These are phyloP conservation scores for Vanessa tameamea DNA, from an alignment of 1,140 invertebrate species.

Conservation along the genomic window DNA sequence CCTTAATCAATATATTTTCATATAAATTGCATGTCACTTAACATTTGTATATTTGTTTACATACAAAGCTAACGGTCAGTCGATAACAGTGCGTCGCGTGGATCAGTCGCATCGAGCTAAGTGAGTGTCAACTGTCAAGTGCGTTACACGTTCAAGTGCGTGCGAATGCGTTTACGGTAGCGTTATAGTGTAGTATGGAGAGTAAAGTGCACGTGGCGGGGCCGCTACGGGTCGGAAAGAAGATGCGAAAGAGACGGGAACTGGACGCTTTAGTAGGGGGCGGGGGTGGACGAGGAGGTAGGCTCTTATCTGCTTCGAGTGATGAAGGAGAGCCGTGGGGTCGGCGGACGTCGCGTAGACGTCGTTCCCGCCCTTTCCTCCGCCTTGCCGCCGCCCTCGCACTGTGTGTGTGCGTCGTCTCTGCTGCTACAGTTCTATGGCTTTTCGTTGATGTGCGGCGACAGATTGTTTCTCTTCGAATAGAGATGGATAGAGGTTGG, in stretches of 20 bases:
- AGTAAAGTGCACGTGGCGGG: slow-evolving; percentile 72
- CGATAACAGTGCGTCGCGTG: slow-evolving; percentile 40
- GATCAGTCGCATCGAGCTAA: slow-evolving; percentile 43
- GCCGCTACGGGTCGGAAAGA: slow-evolving; percentile 81
- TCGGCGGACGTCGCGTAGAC: slow-evolving; percentile 52
- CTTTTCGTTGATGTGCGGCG: slow-evolving; percentile 85
- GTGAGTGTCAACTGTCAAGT: slow-evolving; percentile 55
- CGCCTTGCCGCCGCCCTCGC: slow-evolving; percentile 83
- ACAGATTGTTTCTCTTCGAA: slow-evolving; percentile 83
- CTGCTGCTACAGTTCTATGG: slow-evolving; percentile 85
- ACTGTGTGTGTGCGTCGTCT: slow-evolving; percentile 83
- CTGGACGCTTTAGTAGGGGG: slow-evolving; percentile 81
- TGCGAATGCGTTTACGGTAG: slow-evolving; percentile 68
- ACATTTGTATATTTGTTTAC: slow-evolving; percentile 30
- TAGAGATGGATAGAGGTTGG: slow-evolving; percentile 85
- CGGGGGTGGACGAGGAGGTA: slow-evolving; percentile 58
- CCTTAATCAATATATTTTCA: slow-evolving; percentile 3
- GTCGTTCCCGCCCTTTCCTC: slow-evolving; percentile 70
- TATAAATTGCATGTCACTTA: slow-evolving; percentile 13
- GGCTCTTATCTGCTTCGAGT: slow-evolving; percentile 81
- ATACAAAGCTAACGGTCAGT: slow-evolving; percentile 49
- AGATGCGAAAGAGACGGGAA: slow-evolving; percentile 83
- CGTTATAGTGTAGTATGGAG: slow-evolving; percentile 61
- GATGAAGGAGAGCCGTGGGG: slow-evolving; percentile 79
- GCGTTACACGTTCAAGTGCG: slow-evolving; percentile 13